These are phyloP conservation scores for Hydrochoerus hydrochaeris DNA, from an alignment of 2,113 vertebrate species.

Conservation along the genomic window DNA sequence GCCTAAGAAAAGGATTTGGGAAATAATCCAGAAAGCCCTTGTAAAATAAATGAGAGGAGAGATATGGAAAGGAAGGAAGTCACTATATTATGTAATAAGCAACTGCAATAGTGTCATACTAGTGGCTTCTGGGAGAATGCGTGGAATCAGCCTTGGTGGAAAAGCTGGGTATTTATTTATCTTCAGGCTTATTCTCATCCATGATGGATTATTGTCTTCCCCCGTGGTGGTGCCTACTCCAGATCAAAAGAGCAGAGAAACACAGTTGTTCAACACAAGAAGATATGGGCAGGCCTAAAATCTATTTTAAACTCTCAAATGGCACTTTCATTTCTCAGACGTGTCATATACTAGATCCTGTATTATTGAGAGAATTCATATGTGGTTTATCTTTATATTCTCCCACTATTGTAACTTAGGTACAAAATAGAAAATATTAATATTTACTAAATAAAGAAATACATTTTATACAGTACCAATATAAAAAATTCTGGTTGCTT, in stretches of 20 bases:
- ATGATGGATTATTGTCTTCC: background rate
- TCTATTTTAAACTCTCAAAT: background rate
- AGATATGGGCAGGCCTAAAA: background rate
- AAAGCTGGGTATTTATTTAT: background rate
- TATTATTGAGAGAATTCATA: background rate
- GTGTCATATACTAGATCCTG: background rate
- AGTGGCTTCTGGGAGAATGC: background rate
- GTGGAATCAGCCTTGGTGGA: background rate
- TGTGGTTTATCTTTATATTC: background rate
- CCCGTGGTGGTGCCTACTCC: background rate
- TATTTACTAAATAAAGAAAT: slow-evolving; percentile 28
- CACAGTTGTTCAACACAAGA: background rate
- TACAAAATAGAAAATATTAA: background rate
- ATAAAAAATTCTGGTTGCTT: background rate
- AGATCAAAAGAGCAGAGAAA: background rate
- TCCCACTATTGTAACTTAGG: background rate
- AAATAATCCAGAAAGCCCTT: background rate
- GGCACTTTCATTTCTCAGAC: background rate
- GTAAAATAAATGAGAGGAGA: background rate
- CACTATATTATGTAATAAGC: background rate
- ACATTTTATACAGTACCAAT: background rate
- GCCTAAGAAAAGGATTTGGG: background rate
- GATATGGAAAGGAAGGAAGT: background rate
- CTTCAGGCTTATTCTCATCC: too few species aligned
- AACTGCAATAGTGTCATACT: background rate